Conservation (phyloP, 2,113 vertebrate species). For the Chlamydotis undulata region DNA sequence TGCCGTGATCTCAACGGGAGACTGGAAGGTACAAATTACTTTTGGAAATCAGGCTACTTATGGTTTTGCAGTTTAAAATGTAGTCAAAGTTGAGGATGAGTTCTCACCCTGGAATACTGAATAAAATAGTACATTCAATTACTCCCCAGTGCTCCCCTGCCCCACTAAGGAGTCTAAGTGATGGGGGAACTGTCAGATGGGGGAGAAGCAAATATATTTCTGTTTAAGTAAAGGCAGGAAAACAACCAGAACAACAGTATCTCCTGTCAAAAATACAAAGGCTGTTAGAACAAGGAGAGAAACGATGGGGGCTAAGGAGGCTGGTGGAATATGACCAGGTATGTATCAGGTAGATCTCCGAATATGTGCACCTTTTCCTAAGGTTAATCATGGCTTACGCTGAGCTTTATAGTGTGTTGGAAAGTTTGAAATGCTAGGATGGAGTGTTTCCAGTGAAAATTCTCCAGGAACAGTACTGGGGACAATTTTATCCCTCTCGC, state of each 20-base stretch:
- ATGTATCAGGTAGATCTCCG: background rate
- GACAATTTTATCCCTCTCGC: background rate
- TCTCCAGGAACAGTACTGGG: background rate
- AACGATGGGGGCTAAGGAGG: rapidly evolving
- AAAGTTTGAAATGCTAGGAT: background rate
- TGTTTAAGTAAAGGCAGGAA: background rate
- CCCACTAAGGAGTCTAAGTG: background rate
- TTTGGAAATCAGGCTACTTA: background rate
- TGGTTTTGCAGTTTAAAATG: background rate
- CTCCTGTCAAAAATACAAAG: background rate
- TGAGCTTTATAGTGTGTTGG: background rate
- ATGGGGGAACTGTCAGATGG: background rate
- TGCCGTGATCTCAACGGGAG: background rate
- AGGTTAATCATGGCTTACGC: background rate
- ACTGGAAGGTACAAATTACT: constrained; percentile 17
- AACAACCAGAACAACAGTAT: background rate
- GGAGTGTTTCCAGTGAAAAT: background rate
- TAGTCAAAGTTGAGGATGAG: background rate
- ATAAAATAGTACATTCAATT: background rate
- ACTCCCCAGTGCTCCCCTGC: rapidly evolving
- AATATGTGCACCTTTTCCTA: background rate
- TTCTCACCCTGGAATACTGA: background rate
- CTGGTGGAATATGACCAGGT: background rate
- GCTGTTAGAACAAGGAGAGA: background rate
- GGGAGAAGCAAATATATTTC: background rate